Evolutionary conservation across 2,113 vertebrate genomes (phyloP).

Genomic region (Cryptomyrus ogoouensis): DNA sequence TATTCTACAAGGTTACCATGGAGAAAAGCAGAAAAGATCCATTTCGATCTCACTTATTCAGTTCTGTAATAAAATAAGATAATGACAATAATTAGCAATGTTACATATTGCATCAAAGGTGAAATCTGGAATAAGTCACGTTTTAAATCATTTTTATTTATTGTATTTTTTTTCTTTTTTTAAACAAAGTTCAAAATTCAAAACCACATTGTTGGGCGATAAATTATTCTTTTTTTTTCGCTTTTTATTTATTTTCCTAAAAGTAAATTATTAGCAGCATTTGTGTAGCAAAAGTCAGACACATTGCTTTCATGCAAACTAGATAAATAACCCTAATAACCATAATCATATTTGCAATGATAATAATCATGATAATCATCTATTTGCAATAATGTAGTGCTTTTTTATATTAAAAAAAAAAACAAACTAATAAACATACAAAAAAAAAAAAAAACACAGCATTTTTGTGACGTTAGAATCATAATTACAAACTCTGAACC

Average conservation of each 20-base stretch:
- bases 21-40: conserved; percentile 15
- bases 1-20: conserved; percentile 20
- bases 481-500: conserved; percentile 75
- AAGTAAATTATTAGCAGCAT: conserved; percentile 55
- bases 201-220: conserved; percentile 58
- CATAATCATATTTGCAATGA: conserved; percentile 56
- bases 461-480: conserved; percentile 71
- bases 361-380: conserved; percentile 55
- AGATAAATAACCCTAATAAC: conserved; percentile 60
- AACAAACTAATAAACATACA: conserved; percentile 60
- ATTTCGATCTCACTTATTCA: conserved; percentile 5
- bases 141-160: conserved; percentile 24
- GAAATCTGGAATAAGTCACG: conserved; percentile 23
- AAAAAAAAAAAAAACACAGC: conserved; percentile 67
- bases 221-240: conserved; percentile 40
- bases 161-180: conserved; percentile 53
- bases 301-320: conserved; percentile 66
- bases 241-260: conserved; percentile 45
- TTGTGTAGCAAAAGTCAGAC: conserved; percentile 43
- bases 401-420: conserved; percentile 48
- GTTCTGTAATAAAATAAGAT: conserved; percentile 20
- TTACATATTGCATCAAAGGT: conserved; percentile 28
- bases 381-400: conserved; percentile 63
- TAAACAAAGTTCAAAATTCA: conserved; percentile 56
- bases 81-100: conserved; percentile 10